Percentiles rank a stretch among this genome's conserved stretches.
Conservation (phyloP, 2,113 vertebrate species). For the Empidonax traillii region DNA sequence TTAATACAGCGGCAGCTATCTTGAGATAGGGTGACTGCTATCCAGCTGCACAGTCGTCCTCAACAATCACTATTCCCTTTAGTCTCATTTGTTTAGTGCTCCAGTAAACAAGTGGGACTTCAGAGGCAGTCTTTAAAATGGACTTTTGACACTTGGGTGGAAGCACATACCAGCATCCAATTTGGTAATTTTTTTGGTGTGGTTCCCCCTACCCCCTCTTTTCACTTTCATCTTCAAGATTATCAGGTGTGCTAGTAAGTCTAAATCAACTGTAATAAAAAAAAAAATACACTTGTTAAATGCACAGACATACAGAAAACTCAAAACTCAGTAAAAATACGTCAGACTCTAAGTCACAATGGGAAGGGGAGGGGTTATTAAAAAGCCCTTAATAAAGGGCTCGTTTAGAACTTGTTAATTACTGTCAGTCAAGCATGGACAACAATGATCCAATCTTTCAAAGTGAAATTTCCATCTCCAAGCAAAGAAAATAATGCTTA, state of each 20-base stretch:
- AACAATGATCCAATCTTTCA: not conserved
- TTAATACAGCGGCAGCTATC: not conserved
- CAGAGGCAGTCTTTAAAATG: not conserved
- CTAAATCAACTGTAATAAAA: not conserved
- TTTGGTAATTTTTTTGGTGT: not conserved
- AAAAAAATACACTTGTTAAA: not conserved
- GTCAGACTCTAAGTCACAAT: not conserved
- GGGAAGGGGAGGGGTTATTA: not conserved
- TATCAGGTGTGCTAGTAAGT: not conserved
- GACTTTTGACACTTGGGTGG: not conserved
- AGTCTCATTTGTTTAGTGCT: not conserved
- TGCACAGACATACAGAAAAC: not conserved
- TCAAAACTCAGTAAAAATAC: not conserved
- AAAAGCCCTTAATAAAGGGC: not conserved
- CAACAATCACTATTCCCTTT: not conserved
- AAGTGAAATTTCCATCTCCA: not conserved
- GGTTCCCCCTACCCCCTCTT: rapidly evolving
- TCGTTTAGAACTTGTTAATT: not conserved
- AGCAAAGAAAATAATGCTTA: not conserved
- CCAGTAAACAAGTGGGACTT: not conserved
- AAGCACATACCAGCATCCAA: not conserved
- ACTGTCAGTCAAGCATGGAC: not conserved
- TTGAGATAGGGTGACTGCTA: not conserved
- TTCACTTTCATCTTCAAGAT: not conserved
- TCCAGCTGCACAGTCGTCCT: not conserved